Percentiles rank a stretch among this genome's conserved stretches.
Conservation (phyloP, 1,140 invertebrate species). For the Ips nitidus region DNA sequence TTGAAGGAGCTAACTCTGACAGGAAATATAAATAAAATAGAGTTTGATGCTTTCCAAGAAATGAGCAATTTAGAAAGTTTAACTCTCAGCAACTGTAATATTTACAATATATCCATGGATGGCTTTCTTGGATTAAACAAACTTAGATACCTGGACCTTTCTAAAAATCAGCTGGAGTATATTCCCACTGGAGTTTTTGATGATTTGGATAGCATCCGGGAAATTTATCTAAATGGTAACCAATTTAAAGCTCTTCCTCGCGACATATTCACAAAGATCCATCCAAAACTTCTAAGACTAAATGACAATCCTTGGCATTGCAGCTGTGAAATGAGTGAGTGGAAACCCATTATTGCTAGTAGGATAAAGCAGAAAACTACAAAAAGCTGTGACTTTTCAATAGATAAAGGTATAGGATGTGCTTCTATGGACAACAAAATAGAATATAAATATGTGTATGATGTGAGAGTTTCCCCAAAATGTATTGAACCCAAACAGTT, state of each 20-base stretch:
- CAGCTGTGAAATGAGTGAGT: slow-evolving; percentile 64
- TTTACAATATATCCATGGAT: slow-evolving; percentile 67
- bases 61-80: slow-evolving; percentile 60
- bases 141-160: slow-evolving; percentile 64
- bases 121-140: slow-evolving; percentile 64
- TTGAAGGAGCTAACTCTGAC: slow-evolving; percentile 57
- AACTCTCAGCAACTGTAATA: slow-evolving; percentile 62
- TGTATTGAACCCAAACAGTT: slow-evolving; percentile 62
- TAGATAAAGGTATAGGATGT: slow-evolving; percentile 53
- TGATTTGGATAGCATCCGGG: slow-evolving; percentile 60
- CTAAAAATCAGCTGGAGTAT: slow-evolving; percentile 60
- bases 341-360: slow-evolving; percentile 61
- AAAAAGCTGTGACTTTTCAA: slow-evolving; percentile 49
- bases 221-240: slow-evolving; percentile 65
- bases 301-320: slow-evolving; percentile 73
- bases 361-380: slow-evolving; percentile 54
- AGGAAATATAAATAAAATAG: slow-evolving; percentile 61
- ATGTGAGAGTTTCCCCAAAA: slow-evolving; percentile 63
- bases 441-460: slow-evolving; percentile 55
- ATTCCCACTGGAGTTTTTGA: slow-evolving; percentile 66
- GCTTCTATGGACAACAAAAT: slow-evolving; percentile 40
- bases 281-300: slow-evolving; percentile 59
- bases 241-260: slow-evolving; percentile 58
- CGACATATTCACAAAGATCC: slow-evolving; percentile 59
- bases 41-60: slow-evolving; percentile 68